Percentiles rank a stretch among this genome's conserved stretches.
Evolutionary conservation across 2,888 invertebrate genomes (phyloP).

Genomic region (Nomada flava): DNA sequence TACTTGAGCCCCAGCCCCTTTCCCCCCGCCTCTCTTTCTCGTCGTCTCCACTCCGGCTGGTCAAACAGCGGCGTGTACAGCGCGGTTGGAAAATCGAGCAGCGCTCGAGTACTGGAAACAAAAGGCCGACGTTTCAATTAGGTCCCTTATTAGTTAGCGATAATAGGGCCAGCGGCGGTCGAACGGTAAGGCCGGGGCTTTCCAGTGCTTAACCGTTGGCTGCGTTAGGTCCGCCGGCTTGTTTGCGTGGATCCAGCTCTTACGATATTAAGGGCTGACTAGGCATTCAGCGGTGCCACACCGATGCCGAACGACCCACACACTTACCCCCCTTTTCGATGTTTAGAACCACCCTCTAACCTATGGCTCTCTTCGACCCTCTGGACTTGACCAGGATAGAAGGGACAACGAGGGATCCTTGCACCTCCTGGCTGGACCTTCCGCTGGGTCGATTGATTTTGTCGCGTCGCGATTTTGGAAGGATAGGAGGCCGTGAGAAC

Average conservation of each 20-base stretch:
- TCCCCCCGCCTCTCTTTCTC: background rate
- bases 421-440: conserved; percentile 63
- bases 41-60: conserved; percentile 37
- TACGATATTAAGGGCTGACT: conserved; percentile 84
- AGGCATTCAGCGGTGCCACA: conserved; percentile 76
- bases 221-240: conserved; percentile 77
- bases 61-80: conserved; percentile 58
- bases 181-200: conserved; percentile 72
- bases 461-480: conserved; percentile 67
- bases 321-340: conserved; percentile 36
- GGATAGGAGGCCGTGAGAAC: conserved; percentile 43
- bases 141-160: conserved; percentile 83
- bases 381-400: conserved; percentile 24
- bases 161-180: conserved; percentile 80
- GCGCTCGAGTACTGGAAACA: conserved; percentile 71
- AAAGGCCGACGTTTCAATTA: conserved; percentile 83
- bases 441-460: conserved; percentile 81
- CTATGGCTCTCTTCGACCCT: conserved; percentile 31
- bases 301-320: conserved; percentile 50
- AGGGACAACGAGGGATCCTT: conserved; percentile 46
- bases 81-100: conserved; percentile 65
- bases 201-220: conserved; percentile 81
- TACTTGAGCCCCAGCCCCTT: conserved; percentile 36
- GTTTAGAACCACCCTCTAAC: conserved; percentile 60
- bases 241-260: conserved; percentile 83